Evolutionary conservation across 2,113 vertebrate genomes (phyloP).

Genomic region (Lichenostomus cassidix): DNA sequence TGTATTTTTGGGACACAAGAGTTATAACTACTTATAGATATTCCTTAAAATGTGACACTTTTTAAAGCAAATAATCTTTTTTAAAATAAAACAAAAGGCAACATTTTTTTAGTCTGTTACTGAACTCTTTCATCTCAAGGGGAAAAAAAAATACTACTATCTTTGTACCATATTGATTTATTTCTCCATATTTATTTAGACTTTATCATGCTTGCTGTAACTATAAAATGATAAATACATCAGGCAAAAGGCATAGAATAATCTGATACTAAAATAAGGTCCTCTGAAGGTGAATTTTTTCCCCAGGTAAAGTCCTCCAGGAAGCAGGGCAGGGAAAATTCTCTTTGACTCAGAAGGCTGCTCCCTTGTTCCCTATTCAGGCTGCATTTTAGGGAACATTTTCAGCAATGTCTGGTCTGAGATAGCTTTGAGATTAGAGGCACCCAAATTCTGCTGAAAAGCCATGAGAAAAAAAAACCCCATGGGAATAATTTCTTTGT

Average conservation of each 20-base stretch:
- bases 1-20: not conserved
- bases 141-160: fast-evolving
- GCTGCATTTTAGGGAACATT: not conserved
- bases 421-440: not conserved
- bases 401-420: not conserved
- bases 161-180: not conserved
- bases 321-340: not conserved
- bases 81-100: not conserved
- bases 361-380: not conserved
- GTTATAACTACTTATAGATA: not conserved
- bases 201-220: not conserved
- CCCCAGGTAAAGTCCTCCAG: not conserved
- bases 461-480: not conserved
- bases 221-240: not conserved
- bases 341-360: not conserved
- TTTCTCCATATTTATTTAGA: not conserved
- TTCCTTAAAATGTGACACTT: not conserved
- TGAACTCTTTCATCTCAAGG: not conserved
- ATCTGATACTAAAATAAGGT: not conserved
- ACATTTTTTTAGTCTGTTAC: not conserved
- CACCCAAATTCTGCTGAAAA: not conserved
- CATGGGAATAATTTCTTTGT: not conserved
- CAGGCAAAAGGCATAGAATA: not conserved
- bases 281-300: not conserved
- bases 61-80: not conserved